A percentile compares a stretch with the other conserved stretches of the same genome.
Evolutionary conservation across 2,113 vertebrate genomes (phyloP).

Genomic region (Carassius carassius): DNA sequence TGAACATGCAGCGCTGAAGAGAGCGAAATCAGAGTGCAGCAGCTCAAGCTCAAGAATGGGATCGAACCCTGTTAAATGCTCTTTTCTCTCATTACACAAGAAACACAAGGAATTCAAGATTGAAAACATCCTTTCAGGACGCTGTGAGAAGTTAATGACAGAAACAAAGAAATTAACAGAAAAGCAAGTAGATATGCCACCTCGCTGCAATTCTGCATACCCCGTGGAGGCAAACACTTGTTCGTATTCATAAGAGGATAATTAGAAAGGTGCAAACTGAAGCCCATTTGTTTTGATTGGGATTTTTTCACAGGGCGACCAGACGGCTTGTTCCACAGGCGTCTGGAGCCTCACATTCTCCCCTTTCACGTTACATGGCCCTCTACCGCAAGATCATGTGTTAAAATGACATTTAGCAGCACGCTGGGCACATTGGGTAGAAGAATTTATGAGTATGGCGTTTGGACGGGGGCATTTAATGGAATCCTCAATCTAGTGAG

Average conservation of each 20-base stretch:
- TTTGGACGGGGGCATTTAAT: conserved; percentile 25
- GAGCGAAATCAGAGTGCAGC: background rate
- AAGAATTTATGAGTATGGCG: conserved; percentile 21
- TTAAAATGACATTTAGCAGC: conserved; percentile 7
- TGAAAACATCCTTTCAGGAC: conserved; percentile 44
- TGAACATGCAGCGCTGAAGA: background rate
- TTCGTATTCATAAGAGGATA: conserved; percentile 33
- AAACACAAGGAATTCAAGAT: conserved; percentile 33
- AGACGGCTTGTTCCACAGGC: conserved; percentile 18
- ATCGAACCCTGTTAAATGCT: conserved; percentile 19
- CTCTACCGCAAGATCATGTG: background rate
- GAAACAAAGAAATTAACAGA: conserved; percentile 37
- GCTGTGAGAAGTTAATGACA: conserved; percentile 30
- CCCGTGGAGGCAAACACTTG: background rate
- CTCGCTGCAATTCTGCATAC: conserved; percentile 8
- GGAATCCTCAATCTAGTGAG: conserved; percentile 24
- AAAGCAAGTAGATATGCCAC: conserved; percentile 14
- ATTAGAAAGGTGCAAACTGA: conserved; percentile 22
- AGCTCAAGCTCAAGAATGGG: background rate
- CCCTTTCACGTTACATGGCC: background rate
- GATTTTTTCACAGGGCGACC: background rate
- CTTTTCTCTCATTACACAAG: conserved; percentile 33
- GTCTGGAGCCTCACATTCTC: background rate
- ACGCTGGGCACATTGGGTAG: background rate
- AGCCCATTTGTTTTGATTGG: conserved; percentile 13